Evolutionary conservation across 2,888 invertebrate genomes (phyloP), one percentile per base, ranked within the genome.

Genomic region (Ophion slaviceki): DNA sequence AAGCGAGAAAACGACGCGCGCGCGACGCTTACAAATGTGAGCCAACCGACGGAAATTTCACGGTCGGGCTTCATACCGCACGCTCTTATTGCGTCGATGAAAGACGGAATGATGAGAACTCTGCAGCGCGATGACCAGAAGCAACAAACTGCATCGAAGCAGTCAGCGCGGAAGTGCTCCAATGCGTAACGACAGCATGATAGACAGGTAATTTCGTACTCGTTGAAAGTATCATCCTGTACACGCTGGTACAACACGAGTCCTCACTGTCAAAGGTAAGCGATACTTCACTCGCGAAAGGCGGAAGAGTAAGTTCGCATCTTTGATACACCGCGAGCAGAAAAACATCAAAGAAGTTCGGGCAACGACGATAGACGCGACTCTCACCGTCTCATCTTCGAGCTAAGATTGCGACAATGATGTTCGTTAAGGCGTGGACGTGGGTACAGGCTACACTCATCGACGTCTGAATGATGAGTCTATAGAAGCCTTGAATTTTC

Each of bases 271-370:
- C 74, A 40, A 53, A 14, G 45, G 20, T 62, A 14, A 59, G 45
- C 40, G 72, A 68, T 17, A 20, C 17, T 24, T 20, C 53, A 11
- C 53, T 45, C 47, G 64, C 32, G 20, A 76, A 14, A 62, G 62
- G 28, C 47, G 28, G 17, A 20, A n/a, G 47, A 53, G 53, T 8
- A n/a, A 5, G n/a, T 45, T 61, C 14, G 59, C 71, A 47, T 74
- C 24, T 76, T 59, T 67, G 28, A 64, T 82, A 53, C 61, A 28
- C 24, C 71, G 53, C 17, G 61, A 74, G 66, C 59, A 67, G 47
- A 20, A 47, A 76, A 83, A 80, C 71, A 83, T 86, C 83, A 86
- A 86, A 86, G 86, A 47, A 72, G 67, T 36, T 74, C 68, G 36
- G 6, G n/a, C 64, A 20, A 72, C 75, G 71, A 71, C 45, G 77